Base-by-base conservation (phyloP, 2,888 invertebrate species). In the Nematopogon swammerdamellus region DNA sequence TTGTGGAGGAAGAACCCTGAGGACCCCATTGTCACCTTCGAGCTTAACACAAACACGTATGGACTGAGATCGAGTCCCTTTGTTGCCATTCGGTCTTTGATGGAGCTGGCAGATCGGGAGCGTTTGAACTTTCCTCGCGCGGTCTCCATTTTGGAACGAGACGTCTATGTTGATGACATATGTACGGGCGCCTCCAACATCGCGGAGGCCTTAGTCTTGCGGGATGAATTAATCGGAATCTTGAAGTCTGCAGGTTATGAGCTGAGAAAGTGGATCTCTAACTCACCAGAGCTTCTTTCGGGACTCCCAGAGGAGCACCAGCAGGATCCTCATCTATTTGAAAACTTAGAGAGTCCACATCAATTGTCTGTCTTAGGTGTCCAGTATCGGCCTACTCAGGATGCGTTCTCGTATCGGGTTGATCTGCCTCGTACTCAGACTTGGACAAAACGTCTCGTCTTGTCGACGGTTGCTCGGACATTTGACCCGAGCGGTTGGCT, bases 241-340 rank as follows among this genome's bases (percentile, higher is more conserved):
- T 18, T 49, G 45, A 16, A 10, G 18, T 45, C 49, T 14, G 45
- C 45, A 19, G 49, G 49, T n/a, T 48, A 29, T 14, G 48, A 45
- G 6, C 17, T 49, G 19, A 42, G 45, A 45, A 50, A 49, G 20
- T 49, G 49, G 49, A 18, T 49, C 8, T 45, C 45, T 2, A 45
- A 47, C 19, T 4, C 18, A 4, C 30, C 19, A 20, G 19, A 8
- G 3, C 36, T 36, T 14, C 36, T 36, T 3, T 36, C 14, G 11
- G 36, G 36, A 3, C 36, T 36, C 3, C 36, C 36, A 3, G 14
- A 6, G 8, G 36, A 36, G 14, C 36, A 36, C 36, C 36, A 36
- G 36, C 36, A 36, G 14, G 36, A 36, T 36, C 36, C 36, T 4
- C 36, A 14, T 14, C n/a, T 36, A 6, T 36, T 36, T 14, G 36